These are phyloP conservation scores for Odontocerum albicorne DNA, from an alignment of 2,888 invertebrate genomes.

Conservation along the genomic window DNA sequence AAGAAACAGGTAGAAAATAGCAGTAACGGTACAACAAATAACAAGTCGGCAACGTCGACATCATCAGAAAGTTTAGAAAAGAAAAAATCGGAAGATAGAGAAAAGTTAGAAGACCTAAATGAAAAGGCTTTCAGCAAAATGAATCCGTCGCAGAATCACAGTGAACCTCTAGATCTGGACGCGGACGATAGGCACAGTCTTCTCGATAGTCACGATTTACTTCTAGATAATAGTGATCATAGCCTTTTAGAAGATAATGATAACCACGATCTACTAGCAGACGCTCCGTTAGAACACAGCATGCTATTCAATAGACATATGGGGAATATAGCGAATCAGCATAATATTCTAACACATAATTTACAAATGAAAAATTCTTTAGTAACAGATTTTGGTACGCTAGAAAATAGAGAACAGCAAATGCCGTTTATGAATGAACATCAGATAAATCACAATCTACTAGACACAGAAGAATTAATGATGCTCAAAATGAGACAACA, in stretches of 20 bases:
- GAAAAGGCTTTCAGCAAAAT: constrained; percentile 17
- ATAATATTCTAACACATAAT: constrained; percentile 10
- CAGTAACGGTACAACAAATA: constrained; percentile 32
- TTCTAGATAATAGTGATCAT: constrained; percentile 52
- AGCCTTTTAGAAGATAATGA: constrained; percentile 33
- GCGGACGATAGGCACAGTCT: constrained; percentile 51
- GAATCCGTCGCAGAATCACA: background rate
- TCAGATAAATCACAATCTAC: constrained; percentile 1
- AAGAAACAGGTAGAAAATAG: constrained; percentile 38
- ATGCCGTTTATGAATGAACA: constrained; percentile 22
- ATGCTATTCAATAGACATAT: constrained; percentile 26
- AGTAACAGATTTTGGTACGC: constrained; percentile 14
- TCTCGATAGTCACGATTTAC: constrained; percentile 50
- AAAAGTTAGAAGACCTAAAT: constrained; percentile 17
- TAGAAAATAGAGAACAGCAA: constrained; percentile 27
- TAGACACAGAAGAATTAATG: constrained; percentile 12
- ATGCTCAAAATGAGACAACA: constrained; percentile 12
- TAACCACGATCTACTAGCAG: constrained; percentile 27
- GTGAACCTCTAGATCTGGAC: constrained; percentile 8
- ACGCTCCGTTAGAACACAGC: background rate
- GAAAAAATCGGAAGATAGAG: constrained; percentile 30
- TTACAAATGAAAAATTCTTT: constrained; percentile 22
- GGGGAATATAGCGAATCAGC: constrained; percentile 6
- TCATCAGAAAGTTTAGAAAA: constrained; percentile 12
- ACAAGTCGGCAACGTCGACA: constrained; percentile 37